Evolutionary conservation across 2,797 vertebrate species (phyloP).

Genomic region (Lepus townsendii): DNA sequence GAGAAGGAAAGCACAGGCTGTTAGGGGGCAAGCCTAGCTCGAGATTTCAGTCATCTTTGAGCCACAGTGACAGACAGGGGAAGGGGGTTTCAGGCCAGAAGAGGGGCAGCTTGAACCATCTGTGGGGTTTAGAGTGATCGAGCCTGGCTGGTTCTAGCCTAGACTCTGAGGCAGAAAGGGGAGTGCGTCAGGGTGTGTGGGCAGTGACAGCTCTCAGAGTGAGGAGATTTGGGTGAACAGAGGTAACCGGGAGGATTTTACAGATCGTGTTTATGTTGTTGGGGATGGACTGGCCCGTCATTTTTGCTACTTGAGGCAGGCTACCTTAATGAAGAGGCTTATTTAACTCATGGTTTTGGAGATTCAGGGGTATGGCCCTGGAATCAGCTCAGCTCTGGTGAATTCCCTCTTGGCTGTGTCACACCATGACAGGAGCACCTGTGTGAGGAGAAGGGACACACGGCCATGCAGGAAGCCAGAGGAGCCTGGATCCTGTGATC

Average conservation of each 20-base stretch:
- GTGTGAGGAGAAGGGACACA: too few relatives aligned
- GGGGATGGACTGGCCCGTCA: too few relatives aligned
- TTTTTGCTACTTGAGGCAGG: too few relatives aligned
- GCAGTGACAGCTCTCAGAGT: neutral
- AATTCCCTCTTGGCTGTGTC: too few relatives aligned
- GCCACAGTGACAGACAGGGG: neutral
- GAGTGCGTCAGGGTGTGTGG: rapidly evolving
- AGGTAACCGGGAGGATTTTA: neutral
- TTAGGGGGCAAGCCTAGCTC: neutral
- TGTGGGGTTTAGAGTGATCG: neutral
- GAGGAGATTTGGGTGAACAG: neutral
- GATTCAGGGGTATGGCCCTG: too few relatives aligned
- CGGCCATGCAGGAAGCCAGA: too few relatives aligned
- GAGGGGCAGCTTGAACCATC: neutral
- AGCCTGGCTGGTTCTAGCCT: neutral
- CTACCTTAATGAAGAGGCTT: too few relatives aligned
- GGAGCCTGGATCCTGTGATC: too few relatives aligned
- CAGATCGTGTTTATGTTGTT: neutral
- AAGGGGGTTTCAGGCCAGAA: neutral
- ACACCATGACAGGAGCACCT: too few relatives aligned
- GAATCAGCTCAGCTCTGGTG: too few relatives aligned
- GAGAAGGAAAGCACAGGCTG: constrained; percentile 18
- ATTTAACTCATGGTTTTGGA: too few relatives aligned
- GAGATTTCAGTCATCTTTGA: neutral
- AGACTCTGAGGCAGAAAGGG: neutral